These are phyloP conservation scores for Austrolebias charrua DNA, from an alignment of 2,797 vertebrate species.

Conservation along the genomic window DNA sequence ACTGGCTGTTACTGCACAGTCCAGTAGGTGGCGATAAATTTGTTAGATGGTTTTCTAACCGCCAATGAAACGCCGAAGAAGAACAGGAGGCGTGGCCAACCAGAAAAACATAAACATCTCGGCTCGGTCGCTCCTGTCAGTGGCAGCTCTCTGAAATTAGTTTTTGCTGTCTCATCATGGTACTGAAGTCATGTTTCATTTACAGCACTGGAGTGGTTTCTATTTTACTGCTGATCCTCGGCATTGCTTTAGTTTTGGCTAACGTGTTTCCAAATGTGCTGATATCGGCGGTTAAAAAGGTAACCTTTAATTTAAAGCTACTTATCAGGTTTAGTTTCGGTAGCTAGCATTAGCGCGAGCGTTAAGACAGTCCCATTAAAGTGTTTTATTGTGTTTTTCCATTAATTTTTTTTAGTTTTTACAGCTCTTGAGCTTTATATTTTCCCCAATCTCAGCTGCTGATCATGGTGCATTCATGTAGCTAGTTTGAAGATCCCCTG, in stretches of 20 bases:
- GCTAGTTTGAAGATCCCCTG: not conserved
- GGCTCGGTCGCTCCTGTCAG: not conserved
- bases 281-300: conserved; percentile 68
- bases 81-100: conserved; percentile 21
- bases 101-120: conserved; percentile 55
- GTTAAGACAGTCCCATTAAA: too few relatives aligned
- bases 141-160: not conserved
- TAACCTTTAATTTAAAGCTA: conserved; percentile 44
- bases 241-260: conserved; percentile 70
- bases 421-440: too few relatives aligned
- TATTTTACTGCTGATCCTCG: conserved; percentile 65
- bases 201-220: conserved; percentile 67
- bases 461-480: not conserved
- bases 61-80: not conserved
- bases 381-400: too few relatives aligned
- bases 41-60: not conserved
- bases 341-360: not conserved
- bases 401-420: too few relatives aligned
- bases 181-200: conserved; percentile 69
- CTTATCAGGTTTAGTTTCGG: not conserved
- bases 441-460: not conserved
- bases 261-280: conserved; percentile 68
- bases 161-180: conserved; percentile 39
- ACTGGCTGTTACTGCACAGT: too few relatives aligned
- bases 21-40: conserved; percentile 25